phyloP scores from a whole-genome alignment of 2,797 vertebrate species.

The Rallus crepitans region DNA sequence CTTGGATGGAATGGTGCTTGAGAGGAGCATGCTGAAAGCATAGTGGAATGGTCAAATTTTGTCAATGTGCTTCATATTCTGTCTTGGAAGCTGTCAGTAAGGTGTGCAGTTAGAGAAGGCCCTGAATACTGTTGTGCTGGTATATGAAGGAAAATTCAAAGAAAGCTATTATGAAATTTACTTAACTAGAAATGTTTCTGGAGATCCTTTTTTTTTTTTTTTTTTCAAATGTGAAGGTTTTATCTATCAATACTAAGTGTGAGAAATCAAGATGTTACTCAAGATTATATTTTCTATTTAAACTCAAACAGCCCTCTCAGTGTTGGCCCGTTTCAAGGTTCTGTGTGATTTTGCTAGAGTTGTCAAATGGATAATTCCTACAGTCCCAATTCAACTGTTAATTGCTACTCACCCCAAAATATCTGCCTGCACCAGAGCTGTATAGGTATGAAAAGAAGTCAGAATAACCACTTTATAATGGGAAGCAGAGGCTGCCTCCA shows the following conservation, averaged over 20 bases:
- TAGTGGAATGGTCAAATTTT: neutral
- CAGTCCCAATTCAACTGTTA: neutral
- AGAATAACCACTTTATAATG: neutral
- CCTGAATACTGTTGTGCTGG: neutral
- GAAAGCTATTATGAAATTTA: neutral
- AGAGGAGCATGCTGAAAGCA: slow-evolving; percentile 18
- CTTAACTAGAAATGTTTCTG: neutral
- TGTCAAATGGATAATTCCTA: neutral
- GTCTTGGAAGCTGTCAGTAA: neutral
- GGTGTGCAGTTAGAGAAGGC: neutral
- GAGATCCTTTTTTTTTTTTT: neutral
- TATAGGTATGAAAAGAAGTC: neutral
- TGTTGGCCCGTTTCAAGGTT: neutral
- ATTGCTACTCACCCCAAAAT: neutral
- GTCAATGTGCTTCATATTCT: neutral
- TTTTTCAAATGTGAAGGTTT: neutral
- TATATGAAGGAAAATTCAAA: neutral
- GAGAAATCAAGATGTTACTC: neutral
- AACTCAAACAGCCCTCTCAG: neutral
- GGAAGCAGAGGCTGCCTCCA: neutral
- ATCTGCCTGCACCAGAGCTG: neutral
- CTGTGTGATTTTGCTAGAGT: neutral
- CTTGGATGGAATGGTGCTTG: slow-evolving; percentile 44
- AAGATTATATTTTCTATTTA: neutral
- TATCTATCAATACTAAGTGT: neutral